Percentiles rank a stretch among this genome's conserved stretches.
These are phyloP conservation scores for Petrophora chlorosata DNA, from an alignment of 2,888 invertebrate species.

Conservation along the genomic window DNA sequence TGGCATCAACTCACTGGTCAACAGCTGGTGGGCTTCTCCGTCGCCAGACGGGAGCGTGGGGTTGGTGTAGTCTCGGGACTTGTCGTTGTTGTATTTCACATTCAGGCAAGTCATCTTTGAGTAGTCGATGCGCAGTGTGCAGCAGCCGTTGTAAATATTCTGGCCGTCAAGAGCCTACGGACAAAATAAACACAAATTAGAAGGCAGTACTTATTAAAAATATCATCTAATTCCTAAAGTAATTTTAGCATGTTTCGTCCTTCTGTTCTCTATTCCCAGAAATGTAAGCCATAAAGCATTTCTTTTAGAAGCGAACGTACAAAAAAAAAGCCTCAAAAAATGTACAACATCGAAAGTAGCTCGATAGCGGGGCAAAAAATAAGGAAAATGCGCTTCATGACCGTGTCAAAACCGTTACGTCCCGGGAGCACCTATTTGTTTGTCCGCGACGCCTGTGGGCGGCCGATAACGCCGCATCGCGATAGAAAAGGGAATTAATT, in stretches of 20 bases:
- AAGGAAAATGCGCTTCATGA: constrained; percentile 60
- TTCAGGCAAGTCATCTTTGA: constrained; percentile 99
- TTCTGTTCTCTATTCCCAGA: no score
- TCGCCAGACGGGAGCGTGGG: constrained; percentile 98
- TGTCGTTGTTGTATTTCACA: constrained; percentile 99
- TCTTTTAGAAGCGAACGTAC: no score
- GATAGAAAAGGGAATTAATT: constrained; percentile 83
- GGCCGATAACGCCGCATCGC: constrained; percentile 76
- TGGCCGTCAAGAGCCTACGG: constrained; percentile 96
- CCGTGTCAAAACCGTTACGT: constrained; percentile 71
- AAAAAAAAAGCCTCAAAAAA: constrained; percentile 7
- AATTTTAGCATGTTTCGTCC: no score
- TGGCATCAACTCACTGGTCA: constrained; percentile 87
- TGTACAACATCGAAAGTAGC: constrained; percentile 31
- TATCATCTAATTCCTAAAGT: no score
- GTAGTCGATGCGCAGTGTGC: constrained; percentile 99
- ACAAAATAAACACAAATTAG: constrained; percentile 39
- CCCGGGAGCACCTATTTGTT: constrained; percentile 72
- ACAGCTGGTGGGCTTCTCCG: constrained; percentile 84
- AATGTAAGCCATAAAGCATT: no score
- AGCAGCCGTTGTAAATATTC: constrained; percentile 99
- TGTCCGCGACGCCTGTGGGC: constrained; percentile 73
- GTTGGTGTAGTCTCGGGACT: constrained; percentile 99
- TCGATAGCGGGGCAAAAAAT: constrained; percentile 32
- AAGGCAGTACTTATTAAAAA: no score